These are phyloP conservation scores for Crossocerus cetratus DNA, from an alignment of 2,888 invertebrate species.

Conservation along the genomic window DNA sequence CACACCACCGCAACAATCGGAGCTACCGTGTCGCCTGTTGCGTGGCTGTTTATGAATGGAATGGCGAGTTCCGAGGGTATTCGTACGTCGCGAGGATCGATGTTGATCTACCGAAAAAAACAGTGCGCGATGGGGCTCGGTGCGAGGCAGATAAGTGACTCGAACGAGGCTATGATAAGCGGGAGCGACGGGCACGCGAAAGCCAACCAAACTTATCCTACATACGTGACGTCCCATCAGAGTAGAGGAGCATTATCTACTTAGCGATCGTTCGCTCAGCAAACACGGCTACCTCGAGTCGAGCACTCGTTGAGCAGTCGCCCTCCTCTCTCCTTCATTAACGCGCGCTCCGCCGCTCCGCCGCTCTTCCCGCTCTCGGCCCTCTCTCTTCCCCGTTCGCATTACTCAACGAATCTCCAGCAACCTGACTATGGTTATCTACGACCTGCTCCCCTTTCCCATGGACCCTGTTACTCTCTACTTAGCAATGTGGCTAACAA, in stretches of 20 bases:
- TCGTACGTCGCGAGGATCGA: neutral
- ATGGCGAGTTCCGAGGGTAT: neutral
- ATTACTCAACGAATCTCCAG: too few species aligned
- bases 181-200: constrained; percentile 19
- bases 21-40: too few species aligned
- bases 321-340: constrained; percentile 17
- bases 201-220: constrained; percentile 41
- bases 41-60: too few species aligned
- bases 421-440: too few species aligned
- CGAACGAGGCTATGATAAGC: neutral
- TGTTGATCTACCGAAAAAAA: neutral
- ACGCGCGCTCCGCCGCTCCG: neutral
- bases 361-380: neutral
- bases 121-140: neutral
- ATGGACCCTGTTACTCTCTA: too few species aligned
- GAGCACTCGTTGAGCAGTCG: constrained; percentile 16
- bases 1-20: too few species aligned
- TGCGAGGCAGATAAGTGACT: neutral
- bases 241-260: constrained; percentile 55
- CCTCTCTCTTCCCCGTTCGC: neutral
- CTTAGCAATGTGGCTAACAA: too few species aligned
- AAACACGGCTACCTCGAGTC: constrained; percentile 26
- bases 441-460: too few species aligned
- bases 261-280: constrained; percentile 51
- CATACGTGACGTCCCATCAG: constrained; percentile 37